phyloP scores from a whole-genome alignment of 64 coral and sea anemone genomes.

The Trachythela sp. region DNA sequence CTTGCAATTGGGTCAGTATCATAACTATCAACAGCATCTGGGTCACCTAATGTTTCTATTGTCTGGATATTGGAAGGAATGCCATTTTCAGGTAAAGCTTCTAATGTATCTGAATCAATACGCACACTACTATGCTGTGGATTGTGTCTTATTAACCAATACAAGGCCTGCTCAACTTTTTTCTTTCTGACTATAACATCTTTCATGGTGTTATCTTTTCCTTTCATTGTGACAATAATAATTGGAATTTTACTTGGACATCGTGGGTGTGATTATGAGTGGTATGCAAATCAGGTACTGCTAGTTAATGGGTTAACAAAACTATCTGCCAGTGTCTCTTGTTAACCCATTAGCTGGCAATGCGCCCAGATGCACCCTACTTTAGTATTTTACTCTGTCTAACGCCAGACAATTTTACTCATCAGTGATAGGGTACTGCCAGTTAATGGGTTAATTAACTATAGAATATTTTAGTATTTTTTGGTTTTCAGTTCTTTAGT shows the following conservation, averaged over 20 bases:
- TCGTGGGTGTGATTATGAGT: neutral
- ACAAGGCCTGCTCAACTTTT: neutral
- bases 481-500: too few species aligned
- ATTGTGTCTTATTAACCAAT: neutral
- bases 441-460: too few species aligned
- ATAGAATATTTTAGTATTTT: too few species aligned
- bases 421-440: too few species aligned
- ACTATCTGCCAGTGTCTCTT: too few species aligned
- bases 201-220: neutral
- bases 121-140: neutral
- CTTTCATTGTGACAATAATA: slow-evolving; percentile 19
- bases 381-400: too few species aligned
- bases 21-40: slow-evolving; percentile 7
- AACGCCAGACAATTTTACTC: too few species aligned
- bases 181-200: slow-evolving; percentile 13
- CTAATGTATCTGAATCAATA: neutral
- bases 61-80: slow-evolving; percentile 1
- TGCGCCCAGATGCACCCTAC: too few species aligned
- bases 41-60: slow-evolving; percentile 11
- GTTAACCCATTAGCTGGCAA: too few species aligned
- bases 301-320: too few species aligned
- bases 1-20: slow-evolving; percentile 5
- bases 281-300: too few species aligned
- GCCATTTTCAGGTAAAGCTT: slow-evolving; percentile 3
- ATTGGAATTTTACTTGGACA: slow-evolving; percentile 15